These are phyloP conservation scores for Pecten maximus DNA, from an alignment of 2,888 invertebrate genomes.

Conservation along the genomic window DNA sequence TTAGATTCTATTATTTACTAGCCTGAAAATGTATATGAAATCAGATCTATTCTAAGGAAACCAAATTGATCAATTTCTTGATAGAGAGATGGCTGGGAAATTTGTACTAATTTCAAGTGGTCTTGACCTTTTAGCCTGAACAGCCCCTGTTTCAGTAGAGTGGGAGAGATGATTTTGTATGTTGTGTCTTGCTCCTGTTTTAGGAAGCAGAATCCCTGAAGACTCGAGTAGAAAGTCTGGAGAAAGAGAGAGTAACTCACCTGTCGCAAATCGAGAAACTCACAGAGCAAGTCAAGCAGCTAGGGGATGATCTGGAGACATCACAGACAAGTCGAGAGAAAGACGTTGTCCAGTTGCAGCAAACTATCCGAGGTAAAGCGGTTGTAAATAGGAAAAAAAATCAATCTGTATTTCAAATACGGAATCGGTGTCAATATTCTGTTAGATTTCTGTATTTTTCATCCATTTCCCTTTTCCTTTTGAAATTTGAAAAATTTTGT, in stretches of 20 bases:
- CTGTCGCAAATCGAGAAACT: conserved; percentile 59
- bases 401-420: background rate
- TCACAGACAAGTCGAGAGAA: conserved; percentile 41
- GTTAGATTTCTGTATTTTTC: background rate
- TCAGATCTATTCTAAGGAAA: no score
- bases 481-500: background rate
- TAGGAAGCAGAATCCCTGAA: conserved; percentile 42
- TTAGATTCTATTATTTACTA: no score
- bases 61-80: no score
- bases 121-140: no score
- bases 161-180: background rate
- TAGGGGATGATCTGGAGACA: background rate
- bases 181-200: background rate
- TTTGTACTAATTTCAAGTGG: no score
- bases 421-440: background rate
- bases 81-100: no score
- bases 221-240: conserved; percentile 59
- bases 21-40: no score
- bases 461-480: background rate
- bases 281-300: conserved; percentile 36
- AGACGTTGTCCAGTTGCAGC: conserved; percentile 52
- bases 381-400: background rate
- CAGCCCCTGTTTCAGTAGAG: no score
- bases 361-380: conserved; percentile 56
- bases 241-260: conserved; percentile 59